These are phyloP conservation scores for Pontoporia blainvillei DNA, from an alignment of 2,113 vertebrate species.

Conservation along the genomic window DNA sequence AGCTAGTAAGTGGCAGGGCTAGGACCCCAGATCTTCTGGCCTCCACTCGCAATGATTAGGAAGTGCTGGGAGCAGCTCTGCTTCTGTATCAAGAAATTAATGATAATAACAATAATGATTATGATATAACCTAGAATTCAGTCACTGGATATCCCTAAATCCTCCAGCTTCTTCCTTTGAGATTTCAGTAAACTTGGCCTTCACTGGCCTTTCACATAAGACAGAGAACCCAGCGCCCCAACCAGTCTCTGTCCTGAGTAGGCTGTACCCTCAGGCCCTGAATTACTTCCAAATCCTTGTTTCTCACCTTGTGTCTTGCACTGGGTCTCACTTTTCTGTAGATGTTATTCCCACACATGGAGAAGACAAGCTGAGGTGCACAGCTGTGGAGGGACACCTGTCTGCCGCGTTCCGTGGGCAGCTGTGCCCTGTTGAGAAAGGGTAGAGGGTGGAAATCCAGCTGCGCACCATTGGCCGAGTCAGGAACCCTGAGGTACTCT, in stretches of 20 bases:
- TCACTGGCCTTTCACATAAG: rapidly evolving
- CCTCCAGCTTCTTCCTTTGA: background rate
- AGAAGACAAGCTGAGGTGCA: background rate
- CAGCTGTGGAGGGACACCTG: background rate
- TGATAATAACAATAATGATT: background rate
- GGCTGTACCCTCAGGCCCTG: background rate
- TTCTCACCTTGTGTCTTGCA: background rate
- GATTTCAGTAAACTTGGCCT: background rate
- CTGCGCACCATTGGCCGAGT: rapidly evolving
- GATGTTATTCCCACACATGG: background rate
- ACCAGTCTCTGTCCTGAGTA: background rate
- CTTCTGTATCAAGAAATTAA: background rate
- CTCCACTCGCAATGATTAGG: background rate
- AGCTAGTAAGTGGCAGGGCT: background rate
- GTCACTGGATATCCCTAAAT: background rate
- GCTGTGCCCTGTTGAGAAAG: background rate
- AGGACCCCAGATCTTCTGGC: background rate
- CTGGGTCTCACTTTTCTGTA: background rate
- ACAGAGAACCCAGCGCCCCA: background rate
- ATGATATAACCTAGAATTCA: background rate
- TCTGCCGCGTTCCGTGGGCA: background rate
- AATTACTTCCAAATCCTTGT: background rate
- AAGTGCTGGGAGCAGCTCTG: background rate
- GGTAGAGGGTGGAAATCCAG: background rate
- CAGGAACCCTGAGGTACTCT: background rate